phyloP scores from a whole-genome alignment of 2,113 vertebrate genomes.

The Litocranius walleri region DNA sequence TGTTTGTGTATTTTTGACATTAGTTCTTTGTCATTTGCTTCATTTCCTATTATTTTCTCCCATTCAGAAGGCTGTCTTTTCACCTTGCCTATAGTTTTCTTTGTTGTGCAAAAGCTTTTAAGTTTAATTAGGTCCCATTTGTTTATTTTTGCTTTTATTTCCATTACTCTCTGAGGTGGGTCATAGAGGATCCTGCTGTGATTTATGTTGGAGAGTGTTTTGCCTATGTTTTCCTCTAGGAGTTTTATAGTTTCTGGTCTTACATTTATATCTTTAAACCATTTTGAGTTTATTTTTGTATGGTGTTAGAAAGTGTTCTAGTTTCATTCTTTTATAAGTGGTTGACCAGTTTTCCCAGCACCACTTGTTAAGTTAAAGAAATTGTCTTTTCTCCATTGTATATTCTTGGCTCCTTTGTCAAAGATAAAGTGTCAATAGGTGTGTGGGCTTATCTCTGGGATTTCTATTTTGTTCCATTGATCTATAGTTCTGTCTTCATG shows the following conservation, averaged over 20 bases:
- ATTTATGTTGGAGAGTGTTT: not conserved
- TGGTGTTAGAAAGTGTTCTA: not conserved
- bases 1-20: not conserved
- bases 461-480: not conserved
- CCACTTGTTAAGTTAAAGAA: not conserved
- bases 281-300: not conserved
- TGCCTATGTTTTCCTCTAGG: not conserved
- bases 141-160: not conserved
- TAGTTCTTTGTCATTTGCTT: not conserved
- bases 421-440: not conserved
- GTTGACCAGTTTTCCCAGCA: not conserved
- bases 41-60: not conserved
- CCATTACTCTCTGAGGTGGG: not conserved
- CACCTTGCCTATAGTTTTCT: not conserved
- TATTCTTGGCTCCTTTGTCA: not conserved
- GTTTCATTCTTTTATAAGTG: not conserved
- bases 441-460: not conserved
- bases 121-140: not conserved
- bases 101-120: not conserved
- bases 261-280: not conserved
- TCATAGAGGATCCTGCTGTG: not conserved
- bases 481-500: not conserved
- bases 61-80: not conserved
- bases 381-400: not conserved
- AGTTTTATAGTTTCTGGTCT: not conserved